Evolutionary conservation across 2,888 invertebrate species (phyloP), one percentile per base, ranked within the genome.

Genomic region (Spilosoma lubricipeda): DNA sequence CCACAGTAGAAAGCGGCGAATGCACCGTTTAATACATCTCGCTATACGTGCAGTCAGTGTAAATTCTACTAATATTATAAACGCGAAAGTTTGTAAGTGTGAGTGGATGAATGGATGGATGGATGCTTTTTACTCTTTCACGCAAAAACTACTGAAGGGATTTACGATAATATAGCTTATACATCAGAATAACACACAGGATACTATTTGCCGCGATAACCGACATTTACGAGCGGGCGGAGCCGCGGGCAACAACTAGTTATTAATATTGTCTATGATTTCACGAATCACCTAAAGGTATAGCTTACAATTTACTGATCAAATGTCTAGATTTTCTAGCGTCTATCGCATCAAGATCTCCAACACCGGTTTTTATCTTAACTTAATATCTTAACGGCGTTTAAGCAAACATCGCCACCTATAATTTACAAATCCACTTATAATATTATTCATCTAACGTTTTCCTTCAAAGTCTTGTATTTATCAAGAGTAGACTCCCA

Each of bases 401-500:
- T 2, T 30, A 63, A 63, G 30, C 63, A 30, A 63, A 63, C 63
- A 63, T 18, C 30, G 30, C 30, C 30, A 63, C 59, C 63, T 63
- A 30, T 63, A 63, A 63, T 63, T 30, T 30, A 30, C 15, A 18
- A 63, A 30, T 30, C 59, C 63, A 30, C 30, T 63, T 63, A 30
- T 18, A 67, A 33, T 39, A 56, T 36, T 52, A 52, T 56, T 36
- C 69, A 36, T 33, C 48, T 4, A n/a, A 64, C 9, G 42, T 64
- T 23, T 67, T 68, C 36, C 36, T n/a, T 33, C 45, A 71, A 9
- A 82, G 73, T 76, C 30, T 65, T 39, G 18, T 71, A 72, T 82
- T 73, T 68, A 77, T 77, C 77, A 75, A 36, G 77, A 69, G 63
- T 69, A 75, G 72, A 65, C 66, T 66, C 71, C 83, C 59, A 83